Percentiles rank a stretch among this genome's conserved stretches.
phyloP scores from a whole-genome alignment of 2,113 vertebrate genomes.

The Tichodroma muraria region DNA sequence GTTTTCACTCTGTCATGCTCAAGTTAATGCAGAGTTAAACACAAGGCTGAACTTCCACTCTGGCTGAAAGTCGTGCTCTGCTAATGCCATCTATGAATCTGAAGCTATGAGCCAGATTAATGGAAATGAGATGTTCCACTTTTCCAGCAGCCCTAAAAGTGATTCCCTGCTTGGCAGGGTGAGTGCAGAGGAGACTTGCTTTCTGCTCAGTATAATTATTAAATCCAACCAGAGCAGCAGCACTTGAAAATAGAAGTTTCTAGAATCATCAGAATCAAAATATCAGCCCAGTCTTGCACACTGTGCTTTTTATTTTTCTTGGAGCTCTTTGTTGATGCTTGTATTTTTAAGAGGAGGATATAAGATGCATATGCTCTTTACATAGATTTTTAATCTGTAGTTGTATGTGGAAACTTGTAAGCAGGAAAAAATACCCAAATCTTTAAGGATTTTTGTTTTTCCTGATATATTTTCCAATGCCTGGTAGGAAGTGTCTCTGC shows the following conservation, averaged over 20 bases:
- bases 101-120: conserved; percentile 37
- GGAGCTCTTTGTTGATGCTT: not conserved
- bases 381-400: not conserved
- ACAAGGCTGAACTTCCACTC: conserved; percentile 26
- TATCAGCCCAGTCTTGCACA: not conserved
- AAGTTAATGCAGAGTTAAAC: conserved; percentile 31
- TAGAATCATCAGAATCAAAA: not conserved
- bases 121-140: conserved; percentile 50
- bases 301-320: not conserved
- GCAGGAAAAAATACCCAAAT: not conserved
- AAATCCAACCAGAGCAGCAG: not conserved
- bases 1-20: conserved; percentile 6
- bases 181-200: not conserved
- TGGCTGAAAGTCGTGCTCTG: not conserved
- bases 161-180: not conserved
- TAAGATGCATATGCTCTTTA: not conserved
- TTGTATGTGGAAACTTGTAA: not conserved
- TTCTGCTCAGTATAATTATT: conserved; percentile 29
- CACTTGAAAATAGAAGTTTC: not conserved
- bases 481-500: not conserved
- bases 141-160: not conserved
- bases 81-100: conserved; percentile 32
- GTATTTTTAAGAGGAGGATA: not conserved
- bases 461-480: not conserved
- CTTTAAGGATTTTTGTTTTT: not conserved